Evolutionary conservation across 2,797 vertebrate species (phyloP).

Genomic region (Leptatherina wallacei): DNA sequence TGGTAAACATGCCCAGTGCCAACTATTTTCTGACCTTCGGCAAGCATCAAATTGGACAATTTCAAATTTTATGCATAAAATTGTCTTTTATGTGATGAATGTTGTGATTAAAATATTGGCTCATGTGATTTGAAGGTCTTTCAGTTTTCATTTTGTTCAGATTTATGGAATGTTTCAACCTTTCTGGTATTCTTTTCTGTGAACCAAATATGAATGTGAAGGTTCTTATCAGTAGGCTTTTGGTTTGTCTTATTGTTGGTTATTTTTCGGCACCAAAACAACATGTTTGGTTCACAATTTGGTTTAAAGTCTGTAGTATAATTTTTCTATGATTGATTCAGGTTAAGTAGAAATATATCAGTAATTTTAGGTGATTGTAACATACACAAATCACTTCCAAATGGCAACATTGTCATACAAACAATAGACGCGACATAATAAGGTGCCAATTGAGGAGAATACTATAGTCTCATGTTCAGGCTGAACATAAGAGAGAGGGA

Average conservation of each 20-base stretch:
- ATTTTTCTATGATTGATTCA: not conserved
- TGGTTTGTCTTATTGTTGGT: not conserved
- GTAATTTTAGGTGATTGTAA: not conserved
- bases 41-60: no score
- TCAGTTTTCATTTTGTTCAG: no score
- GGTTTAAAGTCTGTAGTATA: not conserved
- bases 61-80: not conserved
- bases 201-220: not conserved
- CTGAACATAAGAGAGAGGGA: conserved; percentile 1
- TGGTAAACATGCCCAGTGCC: no score
- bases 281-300: not conserved
- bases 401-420: not conserved
- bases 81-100: no score
- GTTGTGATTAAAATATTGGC: no score
- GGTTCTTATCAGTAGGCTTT: not conserved
- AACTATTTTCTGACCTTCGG: no score
- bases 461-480: not conserved
- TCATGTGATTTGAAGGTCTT: no score
- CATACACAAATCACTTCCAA: not conserved
- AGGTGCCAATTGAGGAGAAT: not conserved
- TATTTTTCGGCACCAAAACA: not conserved
- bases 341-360: not conserved
- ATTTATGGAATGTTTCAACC: no score
- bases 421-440: not conserved
- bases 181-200: no score